A percentile compares a stretch with the other conserved stretches of the same genome.
Evolutionary conservation across 2,797 vertebrate genomes (phyloP).

Genomic region (Liparis tanakae): DNA sequence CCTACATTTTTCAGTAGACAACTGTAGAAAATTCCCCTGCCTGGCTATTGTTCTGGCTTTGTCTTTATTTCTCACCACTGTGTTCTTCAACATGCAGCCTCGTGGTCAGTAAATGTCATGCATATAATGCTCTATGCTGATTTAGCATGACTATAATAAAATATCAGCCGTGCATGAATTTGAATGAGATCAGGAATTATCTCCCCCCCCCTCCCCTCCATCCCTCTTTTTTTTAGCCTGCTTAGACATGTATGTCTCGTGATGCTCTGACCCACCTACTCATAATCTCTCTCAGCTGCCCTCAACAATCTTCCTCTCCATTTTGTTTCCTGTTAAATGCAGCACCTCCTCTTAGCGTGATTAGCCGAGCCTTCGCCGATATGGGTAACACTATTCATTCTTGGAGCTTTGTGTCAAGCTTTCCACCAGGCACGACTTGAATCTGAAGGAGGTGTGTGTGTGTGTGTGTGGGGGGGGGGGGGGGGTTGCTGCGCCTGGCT

Average conservation of each 20-base stretch:
- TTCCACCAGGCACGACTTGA: conserved; percentile 26
- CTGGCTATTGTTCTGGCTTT: conserved; percentile 42
- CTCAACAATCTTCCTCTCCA: conserved; percentile 51
- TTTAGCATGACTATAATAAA: neutral
- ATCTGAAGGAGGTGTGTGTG: conserved; percentile 13
- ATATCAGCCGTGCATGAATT: conserved; percentile 24
- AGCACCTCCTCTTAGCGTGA: conserved; percentile 35
- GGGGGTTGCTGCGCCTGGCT: conserved; percentile 35
- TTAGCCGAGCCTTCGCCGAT: conserved; percentile 25
- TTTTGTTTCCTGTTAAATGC: conserved; percentile 56
- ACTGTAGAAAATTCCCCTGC: conserved; percentile 34
- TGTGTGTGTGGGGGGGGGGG: too few species aligned
- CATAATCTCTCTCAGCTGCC: conserved; percentile 55
- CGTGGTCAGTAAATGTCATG: conserved; percentile 5
- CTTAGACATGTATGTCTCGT: conserved; percentile 62
- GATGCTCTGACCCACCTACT: conserved; percentile 47
- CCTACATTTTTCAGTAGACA: conserved; percentile 52
- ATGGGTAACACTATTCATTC: conserved; percentile 19
- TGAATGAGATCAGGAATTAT: conserved; percentile 54
- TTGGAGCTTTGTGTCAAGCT: conserved; percentile 41
- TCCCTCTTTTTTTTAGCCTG: conserved; percentile 14
- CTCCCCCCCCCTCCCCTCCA: too few species aligned
- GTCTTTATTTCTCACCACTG: neutral
- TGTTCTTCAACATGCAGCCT: conserved; percentile 5
- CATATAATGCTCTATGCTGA: neutral